phyloP scores from a whole-genome alignment of 1,140 invertebrate genomes.

The Sitobion miscanthi region DNA sequence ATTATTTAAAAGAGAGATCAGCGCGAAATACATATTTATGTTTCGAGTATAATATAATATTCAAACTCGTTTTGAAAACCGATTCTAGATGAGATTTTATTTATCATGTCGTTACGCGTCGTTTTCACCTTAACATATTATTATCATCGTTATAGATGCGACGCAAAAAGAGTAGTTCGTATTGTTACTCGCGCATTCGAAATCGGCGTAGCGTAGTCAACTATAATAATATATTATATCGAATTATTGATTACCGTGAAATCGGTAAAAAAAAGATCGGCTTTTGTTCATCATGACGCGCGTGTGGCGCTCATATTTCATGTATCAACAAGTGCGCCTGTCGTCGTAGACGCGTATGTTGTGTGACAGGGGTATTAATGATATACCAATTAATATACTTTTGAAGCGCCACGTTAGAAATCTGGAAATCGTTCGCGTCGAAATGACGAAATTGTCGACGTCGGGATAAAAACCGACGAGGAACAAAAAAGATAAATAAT shows the following conservation, averaged over 20 bases:
- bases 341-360: too few species aligned
- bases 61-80: conserved; percentile 42
- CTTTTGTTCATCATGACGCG: neutral
- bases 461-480: too few species aligned
- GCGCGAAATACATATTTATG: neutral
- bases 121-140: neutral
- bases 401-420: too few species aligned
- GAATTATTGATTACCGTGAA: neutral
- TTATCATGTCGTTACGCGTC: conserved; percentile 18
- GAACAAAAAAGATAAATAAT: too few species aligned
- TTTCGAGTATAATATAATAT: neutral
- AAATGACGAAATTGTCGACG: too few species aligned
- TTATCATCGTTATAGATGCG: neutral
- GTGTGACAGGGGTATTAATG: too few species aligned
- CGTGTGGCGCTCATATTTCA: too few species aligned
- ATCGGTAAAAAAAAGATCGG: neutral
- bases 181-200: neutral
- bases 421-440: too few species aligned
- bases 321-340: too few species aligned
- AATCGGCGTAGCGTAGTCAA: neutral
- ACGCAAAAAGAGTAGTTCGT: neutral
- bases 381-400: too few species aligned
- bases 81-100: conserved; percentile 6
- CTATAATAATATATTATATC: too few species aligned
- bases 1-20: conserved; percentile 35